Evolutionary conservation across 1,140 invertebrate genomes (phyloP).

Genomic region (Aphaenogaster floridana): DNA sequence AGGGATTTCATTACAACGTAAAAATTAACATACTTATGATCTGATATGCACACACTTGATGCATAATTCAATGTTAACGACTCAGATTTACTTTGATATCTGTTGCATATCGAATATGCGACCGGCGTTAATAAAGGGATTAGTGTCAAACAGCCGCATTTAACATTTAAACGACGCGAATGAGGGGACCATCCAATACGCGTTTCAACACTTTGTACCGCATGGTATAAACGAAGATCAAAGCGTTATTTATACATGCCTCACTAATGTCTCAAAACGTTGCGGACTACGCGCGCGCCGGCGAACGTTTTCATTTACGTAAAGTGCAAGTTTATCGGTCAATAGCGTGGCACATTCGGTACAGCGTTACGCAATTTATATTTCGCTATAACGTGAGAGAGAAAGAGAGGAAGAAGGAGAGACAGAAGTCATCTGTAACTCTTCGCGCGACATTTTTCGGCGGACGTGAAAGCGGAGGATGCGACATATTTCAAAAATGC

Average conservation of each 20-base stretch:
- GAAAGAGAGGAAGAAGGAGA: background rate
- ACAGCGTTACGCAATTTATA: slow-evolving; percentile 24
- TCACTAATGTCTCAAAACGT: slow-evolving; percentile 43
- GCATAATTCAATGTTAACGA: slow-evolving; percentile 48
- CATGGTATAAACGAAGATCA: slow-evolving; percentile 41
- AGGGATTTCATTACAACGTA: slow-evolving; percentile 23
- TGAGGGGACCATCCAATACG: slow-evolving; percentile 7
- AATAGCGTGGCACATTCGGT: slow-evolving; percentile 1
- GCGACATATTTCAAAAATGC: slow-evolving; percentile 11
- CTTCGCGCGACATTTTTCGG: background rate
- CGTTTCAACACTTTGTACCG: slow-evolving; percentile 36
- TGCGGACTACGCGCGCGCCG: slow-evolving; percentile 4
- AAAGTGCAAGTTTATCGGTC: slow-evolving; percentile 48
- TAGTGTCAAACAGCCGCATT: slow-evolving; percentile 48
- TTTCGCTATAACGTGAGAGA: background rate
- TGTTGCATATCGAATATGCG: slow-evolving; percentile 36
- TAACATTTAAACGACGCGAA: slow-evolving; percentile 35
- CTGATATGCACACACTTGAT: background rate
- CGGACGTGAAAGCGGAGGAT: slow-evolving; percentile 5
- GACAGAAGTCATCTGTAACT: background rate
- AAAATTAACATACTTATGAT: slow-evolving; percentile 34
- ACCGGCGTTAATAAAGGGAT: slow-evolving; percentile 47
- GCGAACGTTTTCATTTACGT: slow-evolving; percentile 43
- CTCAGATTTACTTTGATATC: slow-evolving; percentile 50
- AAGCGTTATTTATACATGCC: slow-evolving; percentile 49